Evolutionary conservation across 2,888 invertebrate genomes (phyloP).

Genomic region (Pegoplata infirma): DNA sequence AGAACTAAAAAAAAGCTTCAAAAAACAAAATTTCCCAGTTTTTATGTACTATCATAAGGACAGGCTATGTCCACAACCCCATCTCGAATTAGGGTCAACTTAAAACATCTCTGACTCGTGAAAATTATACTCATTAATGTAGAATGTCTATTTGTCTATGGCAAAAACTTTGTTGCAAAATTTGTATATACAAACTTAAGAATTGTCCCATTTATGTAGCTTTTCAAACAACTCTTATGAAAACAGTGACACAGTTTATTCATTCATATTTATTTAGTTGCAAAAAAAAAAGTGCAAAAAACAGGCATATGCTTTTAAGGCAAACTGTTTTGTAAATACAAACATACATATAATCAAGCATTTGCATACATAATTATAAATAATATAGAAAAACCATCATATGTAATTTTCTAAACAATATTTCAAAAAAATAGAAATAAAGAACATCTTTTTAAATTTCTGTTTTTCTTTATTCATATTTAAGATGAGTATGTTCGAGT

Average conservation of each 20-base stretch:
- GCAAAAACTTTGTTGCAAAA: neutral
- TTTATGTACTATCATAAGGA: too few relatives aligned
- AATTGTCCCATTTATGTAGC: neutral
- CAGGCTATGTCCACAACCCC: too few relatives aligned
- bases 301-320: constrained; percentile 2
- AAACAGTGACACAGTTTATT: constrained; percentile 47
- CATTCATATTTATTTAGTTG: constrained; percentile 34
- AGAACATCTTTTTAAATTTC: neutral
- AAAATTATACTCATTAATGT: too few relatives aligned
- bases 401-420: constrained; percentile 36
- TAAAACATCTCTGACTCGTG: too few relatives aligned
- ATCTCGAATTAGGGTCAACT: too few relatives aligned
- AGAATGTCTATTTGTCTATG: too few relatives aligned
- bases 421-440: neutral
- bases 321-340: neutral
- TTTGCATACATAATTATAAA: constrained; percentile 20
- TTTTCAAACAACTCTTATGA: constrained; percentile 15
- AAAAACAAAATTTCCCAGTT: too few relatives aligned
- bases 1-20: too few relatives aligned
- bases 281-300: neutral
- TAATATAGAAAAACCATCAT: constrained; percentile 9
- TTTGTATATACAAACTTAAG: neutral
- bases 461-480: too few relatives aligned
- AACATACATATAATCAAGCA: neutral
- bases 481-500: neutral